Evolutionary conservation across 2,888 invertebrate genomes (phyloP).

Genomic region (Drosophila borealis): DNA sequence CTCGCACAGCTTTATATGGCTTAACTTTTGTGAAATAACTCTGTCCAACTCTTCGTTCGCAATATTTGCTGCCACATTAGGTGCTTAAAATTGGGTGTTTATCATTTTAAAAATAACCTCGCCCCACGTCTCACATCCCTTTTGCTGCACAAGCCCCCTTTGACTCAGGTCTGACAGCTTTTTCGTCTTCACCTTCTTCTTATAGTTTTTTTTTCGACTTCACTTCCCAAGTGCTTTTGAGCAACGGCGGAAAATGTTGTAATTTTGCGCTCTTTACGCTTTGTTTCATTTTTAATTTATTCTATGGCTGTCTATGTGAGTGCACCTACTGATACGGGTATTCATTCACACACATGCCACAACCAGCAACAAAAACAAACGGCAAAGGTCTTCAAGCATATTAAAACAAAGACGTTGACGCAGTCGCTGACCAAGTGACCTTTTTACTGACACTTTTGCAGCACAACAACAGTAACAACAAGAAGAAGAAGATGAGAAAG

Average conservation of each 20-base stretch:
- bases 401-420: constrained; percentile 68
- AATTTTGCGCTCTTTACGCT: constrained; percentile 78
- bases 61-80: constrained; percentile 18
- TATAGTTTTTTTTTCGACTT: constrained; percentile 25
- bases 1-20: not conserved
- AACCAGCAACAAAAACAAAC: constrained; percentile 11
- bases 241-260: constrained; percentile 80
- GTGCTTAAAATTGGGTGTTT: constrained; percentile 16
- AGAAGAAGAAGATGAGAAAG: constrained; percentile 30
- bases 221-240: constrained; percentile 63
- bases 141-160: not conserved
- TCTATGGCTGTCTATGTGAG: constrained; percentile 66
- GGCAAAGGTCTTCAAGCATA: constrained; percentile 72
- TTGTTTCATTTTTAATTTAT: constrained; percentile 82
- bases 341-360: constrained; percentile 66
- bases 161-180: constrained; percentile 8
- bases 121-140: too few species aligned
- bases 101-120: constrained; percentile 13
- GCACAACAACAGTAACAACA: constrained; percentile 20
- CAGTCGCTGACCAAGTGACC: constrained; percentile 75
- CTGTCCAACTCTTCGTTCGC: constrained; percentile 1
- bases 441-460: constrained; percentile 78
- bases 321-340: constrained; percentile 49
- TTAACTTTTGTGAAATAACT: constrained; percentile 6
- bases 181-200: constrained; percentile 24